Conservation (phyloP, 2,797 vertebrate species). For the Artibeus jamaicensis region DNA sequence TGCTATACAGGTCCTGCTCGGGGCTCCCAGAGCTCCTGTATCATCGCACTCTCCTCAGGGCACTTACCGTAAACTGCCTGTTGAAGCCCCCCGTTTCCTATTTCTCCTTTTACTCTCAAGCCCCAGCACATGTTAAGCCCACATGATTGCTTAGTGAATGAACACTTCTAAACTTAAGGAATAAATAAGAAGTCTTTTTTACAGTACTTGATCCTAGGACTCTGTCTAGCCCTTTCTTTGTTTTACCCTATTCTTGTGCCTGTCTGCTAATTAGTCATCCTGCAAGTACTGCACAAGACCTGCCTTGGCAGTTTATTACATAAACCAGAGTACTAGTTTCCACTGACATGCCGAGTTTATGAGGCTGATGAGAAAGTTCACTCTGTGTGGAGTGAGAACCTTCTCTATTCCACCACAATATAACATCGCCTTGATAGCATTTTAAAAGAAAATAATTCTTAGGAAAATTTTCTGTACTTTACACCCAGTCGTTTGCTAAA, state of each 20-base stretch:
- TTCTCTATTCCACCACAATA: neutral
- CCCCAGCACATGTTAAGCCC: neutral
- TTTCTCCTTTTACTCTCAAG: neutral
- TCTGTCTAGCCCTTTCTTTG: neutral
- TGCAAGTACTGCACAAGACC: neutral
- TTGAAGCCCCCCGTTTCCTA: neutral
- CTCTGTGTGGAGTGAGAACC: neutral
- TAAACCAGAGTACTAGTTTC: neutral
- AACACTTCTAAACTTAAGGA: neutral
- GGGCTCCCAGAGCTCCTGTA: neutral
- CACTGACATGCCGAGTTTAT: neutral
- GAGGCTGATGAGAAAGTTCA: neutral
- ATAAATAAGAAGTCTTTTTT: neutral
- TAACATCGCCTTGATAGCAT: neutral
- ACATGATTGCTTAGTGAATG: neutral
- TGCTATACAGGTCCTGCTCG: neutral
- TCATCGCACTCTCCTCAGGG: neutral
- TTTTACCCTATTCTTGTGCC: neutral
- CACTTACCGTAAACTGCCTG: neutral
- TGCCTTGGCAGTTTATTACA: neutral
- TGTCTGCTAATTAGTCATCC: neutral
- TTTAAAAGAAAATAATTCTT: neutral
- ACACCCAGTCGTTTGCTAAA: neutral
- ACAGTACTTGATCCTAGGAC: neutral
- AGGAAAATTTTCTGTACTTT: conserved; percentile 4